Evolutionary conservation across 2,888 invertebrate species (phyloP).

Genomic region (Ariolimax columbianus): DNA sequence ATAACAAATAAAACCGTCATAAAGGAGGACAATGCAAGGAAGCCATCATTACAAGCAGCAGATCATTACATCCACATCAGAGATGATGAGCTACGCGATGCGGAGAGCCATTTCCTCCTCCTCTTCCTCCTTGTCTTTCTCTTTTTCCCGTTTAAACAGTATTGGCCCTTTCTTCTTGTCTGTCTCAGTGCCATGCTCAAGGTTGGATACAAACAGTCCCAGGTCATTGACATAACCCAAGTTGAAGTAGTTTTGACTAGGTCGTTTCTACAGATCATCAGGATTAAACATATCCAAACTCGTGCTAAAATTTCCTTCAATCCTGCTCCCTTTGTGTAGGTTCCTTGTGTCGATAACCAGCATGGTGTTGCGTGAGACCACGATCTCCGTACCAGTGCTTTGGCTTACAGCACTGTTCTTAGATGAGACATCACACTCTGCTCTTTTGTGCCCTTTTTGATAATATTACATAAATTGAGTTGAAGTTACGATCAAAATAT

Average conservation of each 20-base stretch:
- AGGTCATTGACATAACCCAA: slow-evolving; percentile 93
- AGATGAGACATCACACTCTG: slow-evolving; percentile 82
- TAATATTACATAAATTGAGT: no score
- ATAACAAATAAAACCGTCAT: no score
- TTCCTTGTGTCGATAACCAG: slow-evolving; percentile 83
- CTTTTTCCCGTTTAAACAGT: no score
- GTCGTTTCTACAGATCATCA: slow-evolving; percentile 90
- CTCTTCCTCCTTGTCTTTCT: no score
- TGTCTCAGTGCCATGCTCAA: slow-evolving; percentile 83
- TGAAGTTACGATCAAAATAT: no score
- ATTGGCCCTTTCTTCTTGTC: slow-evolving; percentile 74
- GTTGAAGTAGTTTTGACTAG: slow-evolving; percentile 82
- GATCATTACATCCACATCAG: no score
- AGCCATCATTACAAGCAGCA: no score
- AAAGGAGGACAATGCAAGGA: no score
- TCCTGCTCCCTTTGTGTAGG: slow-evolving; percentile 55
- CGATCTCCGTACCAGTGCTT: slow-evolving; percentile 74
- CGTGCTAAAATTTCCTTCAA: slow-evolving; percentile 72
- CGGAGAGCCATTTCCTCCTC: no score
- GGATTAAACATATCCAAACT: slow-evolving; percentile 83
- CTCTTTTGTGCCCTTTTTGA: slow-evolving; percentile 55
- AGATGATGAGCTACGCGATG: no score
- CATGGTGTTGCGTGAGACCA: slow-evolving; percentile 87
- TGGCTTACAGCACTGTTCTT: slow-evolving; percentile 82
- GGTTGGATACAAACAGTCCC: slow-evolving; percentile 94